A percentile compares a stretch with the other conserved stretches of the same genome.
These are phyloP conservation scores for Pongo pygmaeus DNA, from an alignment of 2,113 vertebrate genomes.

Conservation along the genomic window DNA sequence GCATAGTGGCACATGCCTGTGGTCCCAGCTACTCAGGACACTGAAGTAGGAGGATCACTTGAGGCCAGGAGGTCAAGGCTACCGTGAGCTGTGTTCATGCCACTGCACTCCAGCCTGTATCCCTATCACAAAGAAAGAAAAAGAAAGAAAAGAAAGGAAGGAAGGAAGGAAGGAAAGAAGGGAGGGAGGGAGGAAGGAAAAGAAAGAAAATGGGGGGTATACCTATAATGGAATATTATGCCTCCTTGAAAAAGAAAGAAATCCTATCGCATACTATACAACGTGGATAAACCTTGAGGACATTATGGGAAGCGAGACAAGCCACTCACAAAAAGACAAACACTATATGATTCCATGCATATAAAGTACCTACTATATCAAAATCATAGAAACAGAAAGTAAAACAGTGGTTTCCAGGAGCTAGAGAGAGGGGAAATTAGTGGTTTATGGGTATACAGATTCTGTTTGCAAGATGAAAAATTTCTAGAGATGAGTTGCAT, in stretches of 20 bases:
- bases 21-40: no score
- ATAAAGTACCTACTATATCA: not conserved
- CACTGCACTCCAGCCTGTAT: no score
- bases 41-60: no score
- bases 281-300: not conserved
- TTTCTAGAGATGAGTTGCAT: not conserved
- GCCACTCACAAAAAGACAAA: not conserved
- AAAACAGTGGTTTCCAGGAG: not conserved
- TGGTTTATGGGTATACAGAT: not conserved
- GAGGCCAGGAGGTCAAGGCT: no score
- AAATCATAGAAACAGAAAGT: not conserved
- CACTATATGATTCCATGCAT: not conserved
- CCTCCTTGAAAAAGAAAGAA: not conserved
- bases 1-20: no score
- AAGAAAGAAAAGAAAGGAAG: no score
- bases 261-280: not conserved
- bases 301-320: not conserved
- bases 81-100: no score
- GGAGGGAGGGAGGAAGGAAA: no score
- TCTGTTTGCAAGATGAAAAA: not conserved
- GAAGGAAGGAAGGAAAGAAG: no score
- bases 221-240: not conserved
- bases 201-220: not conserved
- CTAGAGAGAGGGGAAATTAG: not conserved
- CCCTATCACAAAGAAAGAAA: no score